Evolutionary conservation across 2,113 vertebrate genomes (phyloP).

Genomic region (Ursus arctos): DNA sequence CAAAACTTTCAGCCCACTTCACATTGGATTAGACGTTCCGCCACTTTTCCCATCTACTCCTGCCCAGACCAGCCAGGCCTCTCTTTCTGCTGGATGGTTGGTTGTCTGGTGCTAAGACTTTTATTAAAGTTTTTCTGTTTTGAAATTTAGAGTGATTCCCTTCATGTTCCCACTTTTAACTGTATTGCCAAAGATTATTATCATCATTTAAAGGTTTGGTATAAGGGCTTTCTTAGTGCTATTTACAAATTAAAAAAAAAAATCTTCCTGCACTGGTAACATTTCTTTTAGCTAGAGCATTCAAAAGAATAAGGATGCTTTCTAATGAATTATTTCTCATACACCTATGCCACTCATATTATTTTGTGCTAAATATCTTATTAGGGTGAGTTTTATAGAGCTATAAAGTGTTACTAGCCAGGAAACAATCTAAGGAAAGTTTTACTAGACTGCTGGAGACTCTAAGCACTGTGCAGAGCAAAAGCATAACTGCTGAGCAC

Average conservation of each 20-base stretch:
- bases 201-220: neutral
- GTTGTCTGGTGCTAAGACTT: neutral
- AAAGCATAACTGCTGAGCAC: neutral
- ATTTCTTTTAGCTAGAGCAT: neutral
- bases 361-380: conserved; percentile 1
- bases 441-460: neutral
- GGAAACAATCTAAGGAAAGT: neutral
- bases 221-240: neutral
- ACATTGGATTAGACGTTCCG: neutral
- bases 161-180: neutral
- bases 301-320: neutral
- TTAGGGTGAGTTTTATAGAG: neutral
- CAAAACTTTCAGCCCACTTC: neutral
- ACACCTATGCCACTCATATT: neutral
- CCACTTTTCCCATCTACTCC: neutral
- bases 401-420: neutral
- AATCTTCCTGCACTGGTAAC: neutral
- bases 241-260: neutral
- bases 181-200: neutral
- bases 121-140: neutral
- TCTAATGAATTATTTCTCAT: neutral
- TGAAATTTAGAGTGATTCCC: conserved; percentile 30
- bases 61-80: neutral
- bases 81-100: neutral
- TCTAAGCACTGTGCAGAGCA: neutral